Percentiles rank a stretch among this genome's conserved stretches.
Evolutionary conservation across 2,113 vertebrate genomes (phyloP).

Genomic region (Psephotus haematonotus): DNA sequence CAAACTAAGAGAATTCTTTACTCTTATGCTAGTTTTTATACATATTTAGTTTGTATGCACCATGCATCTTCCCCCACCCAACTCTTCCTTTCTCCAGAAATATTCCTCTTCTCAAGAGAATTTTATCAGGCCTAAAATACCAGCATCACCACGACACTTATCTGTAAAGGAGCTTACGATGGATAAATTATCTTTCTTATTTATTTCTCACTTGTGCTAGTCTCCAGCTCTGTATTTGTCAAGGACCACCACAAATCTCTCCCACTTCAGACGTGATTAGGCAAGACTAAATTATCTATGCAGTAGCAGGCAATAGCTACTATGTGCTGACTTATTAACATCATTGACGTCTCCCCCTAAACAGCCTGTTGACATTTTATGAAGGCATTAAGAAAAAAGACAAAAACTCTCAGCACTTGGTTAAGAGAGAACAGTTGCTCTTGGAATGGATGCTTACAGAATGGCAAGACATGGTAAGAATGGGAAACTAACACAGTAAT

Average conservation of each 20-base stretch:
- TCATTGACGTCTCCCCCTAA: neutral
- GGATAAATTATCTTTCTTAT: neutral
- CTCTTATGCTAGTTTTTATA: neutral
- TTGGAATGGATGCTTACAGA: neutral
- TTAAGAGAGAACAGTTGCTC: neutral
- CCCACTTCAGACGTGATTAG: neutral
- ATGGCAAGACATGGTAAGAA: neutral
- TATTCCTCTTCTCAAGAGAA: neutral
- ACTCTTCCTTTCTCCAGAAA: neutral
- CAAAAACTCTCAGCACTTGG: neutral
- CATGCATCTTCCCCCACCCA: neutral
- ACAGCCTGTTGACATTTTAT: neutral
- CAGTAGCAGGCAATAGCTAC: neutral
- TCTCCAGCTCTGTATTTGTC: neutral
- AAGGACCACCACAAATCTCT: neutral
- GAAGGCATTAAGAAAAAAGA: neutral
- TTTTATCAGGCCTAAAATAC: neutral
- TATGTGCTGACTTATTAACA: neutral
- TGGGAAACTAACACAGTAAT: neutral
- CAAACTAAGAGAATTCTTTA: neutral
- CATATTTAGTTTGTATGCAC: neutral
- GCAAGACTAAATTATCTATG: neutral
- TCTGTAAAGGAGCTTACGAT: neutral
- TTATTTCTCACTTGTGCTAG: neutral
- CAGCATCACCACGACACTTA: rapidly evolving